Conservation (phyloP, 1,140 invertebrate genomes). For the Lordiphosa collinella region DNA sequence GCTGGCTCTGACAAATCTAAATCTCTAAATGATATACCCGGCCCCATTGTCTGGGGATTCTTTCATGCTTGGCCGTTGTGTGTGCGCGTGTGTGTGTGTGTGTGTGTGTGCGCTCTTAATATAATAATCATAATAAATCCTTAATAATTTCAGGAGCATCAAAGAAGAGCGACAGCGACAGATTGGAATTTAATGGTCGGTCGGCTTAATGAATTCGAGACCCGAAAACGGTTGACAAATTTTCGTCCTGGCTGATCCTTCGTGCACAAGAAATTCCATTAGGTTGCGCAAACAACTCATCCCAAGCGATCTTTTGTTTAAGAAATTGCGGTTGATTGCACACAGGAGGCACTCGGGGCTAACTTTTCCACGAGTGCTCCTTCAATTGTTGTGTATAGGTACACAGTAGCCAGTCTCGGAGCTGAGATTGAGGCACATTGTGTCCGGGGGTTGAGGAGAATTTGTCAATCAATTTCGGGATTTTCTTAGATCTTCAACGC, state of each 20-base stretch:
- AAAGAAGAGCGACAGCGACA: conserved; percentile 64
- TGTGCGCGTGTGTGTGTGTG: background rate
- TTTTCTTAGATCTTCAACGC: conserved; percentile 31
- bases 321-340: conserved; percentile 77
- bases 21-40: conserved; percentile 49
- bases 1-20: conserved; percentile 29
- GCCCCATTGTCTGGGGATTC: conserved; percentile 18
- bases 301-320: conserved; percentile 45
- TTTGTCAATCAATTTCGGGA: conserved; percentile 56
- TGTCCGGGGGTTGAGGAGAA: conserved; percentile 6
- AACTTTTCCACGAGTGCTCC: conserved; percentile 60
- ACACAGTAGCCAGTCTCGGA: conserved; percentile 29
- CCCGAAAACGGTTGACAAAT: conserved; percentile 62
- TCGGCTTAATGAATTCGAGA: conserved; percentile 1
- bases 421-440: conserved; percentile 8
- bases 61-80: conserved; percentile 28
- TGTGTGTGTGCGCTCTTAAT: conserved; percentile 62
- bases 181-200: conserved; percentile 73
- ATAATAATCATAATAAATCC: conserved; percentile 80
- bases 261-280: conserved; percentile 50
- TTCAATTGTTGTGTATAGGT: conserved; percentile 35
- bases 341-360: conserved; percentile 54
- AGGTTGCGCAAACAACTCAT: conserved; percentile 70
- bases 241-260: conserved; percentile 62
- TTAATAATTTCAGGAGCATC: conserved; percentile 75